Base-by-base conservation (phyloP, 1,140 invertebrate genomes). In the Brachionus sp. region DNA sequence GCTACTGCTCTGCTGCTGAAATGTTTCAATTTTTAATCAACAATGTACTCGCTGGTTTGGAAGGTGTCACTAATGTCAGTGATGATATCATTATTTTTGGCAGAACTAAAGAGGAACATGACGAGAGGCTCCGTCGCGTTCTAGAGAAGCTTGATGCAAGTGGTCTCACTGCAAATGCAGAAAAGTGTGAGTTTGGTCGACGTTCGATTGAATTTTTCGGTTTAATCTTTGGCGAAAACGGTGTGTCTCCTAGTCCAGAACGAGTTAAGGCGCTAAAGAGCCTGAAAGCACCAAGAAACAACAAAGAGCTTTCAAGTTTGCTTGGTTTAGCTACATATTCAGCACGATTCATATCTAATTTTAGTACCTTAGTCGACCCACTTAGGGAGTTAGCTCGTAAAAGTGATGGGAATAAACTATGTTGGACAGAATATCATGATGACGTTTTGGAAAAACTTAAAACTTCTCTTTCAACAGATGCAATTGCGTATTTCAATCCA, bases 311-410 rank as follows among this genome's bases (percentile, higher is more conserved):
- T 29, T 7, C 82, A 5, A 84, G 84, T 35, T 80, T 85, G 37
- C 50, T 85, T 0, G 84, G 85, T n/a, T 70, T 85, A 53, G 84
- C 86, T 0, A 85, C 86, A 0, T 91, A 88, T 85, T 90, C 89
- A 83, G 39, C 86, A 25, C 77, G 86, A 50, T 90, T 89, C 85
- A 84, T 90, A 2, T 16, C 84, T 84, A 3, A 85, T 85, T 75
- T 88, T 86, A 84, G 86, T 16, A 84, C 78, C n/a, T 85, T 87
- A 19, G 82, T 85, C 3, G 82, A 64, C 5, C 87, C 86, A 3
- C 23, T 88, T 1, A 84, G 35, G 29, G 35, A 46, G n/a, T n/a
- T n/a, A 16, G 13, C 44, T 16, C 0, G 13, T 50, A 50, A 46
- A 9, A 46, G n/a, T 12, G 13, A 50, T 50, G 44, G n/a, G 13